Percentiles rank a stretch among this genome's conserved stretches.
Evolutionary conservation across 2,113 vertebrate species (phyloP).

Genomic region (Hemiprocne comata): DNA sequence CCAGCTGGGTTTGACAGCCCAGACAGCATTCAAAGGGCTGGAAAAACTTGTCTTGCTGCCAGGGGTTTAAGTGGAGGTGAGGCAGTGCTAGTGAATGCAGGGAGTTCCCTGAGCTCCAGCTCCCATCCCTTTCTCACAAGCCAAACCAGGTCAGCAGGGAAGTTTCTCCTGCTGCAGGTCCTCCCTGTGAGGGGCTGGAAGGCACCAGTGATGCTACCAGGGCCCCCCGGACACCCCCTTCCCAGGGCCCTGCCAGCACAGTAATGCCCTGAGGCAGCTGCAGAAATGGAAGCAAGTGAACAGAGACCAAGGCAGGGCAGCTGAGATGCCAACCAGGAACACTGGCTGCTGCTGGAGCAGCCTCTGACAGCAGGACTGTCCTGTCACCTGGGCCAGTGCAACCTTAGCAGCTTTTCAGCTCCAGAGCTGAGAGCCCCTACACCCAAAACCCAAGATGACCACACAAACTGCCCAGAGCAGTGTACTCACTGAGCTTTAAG

Average conservation of each 20-base stretch:
- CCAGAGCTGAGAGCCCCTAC: background rate
- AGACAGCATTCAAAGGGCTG: background rate
- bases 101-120: background rate
- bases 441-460: fast-evolving
- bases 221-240: background rate
- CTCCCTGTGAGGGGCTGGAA: background rate
- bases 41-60: conserved; percentile 17
- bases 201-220: background rate
- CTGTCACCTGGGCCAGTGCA: fast-evolving
- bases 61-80: background rate
- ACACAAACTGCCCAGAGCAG: background rate
- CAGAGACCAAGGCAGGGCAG: background rate
- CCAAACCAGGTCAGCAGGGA: background rate
- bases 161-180: background rate
- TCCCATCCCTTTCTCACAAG: background rate
- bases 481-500: conserved; percentile 96
- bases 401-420: background rate
- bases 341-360: background rate
- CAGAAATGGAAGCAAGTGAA: background rate
- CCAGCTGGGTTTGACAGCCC: background rate
- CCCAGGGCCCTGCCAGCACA: background rate
- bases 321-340: background rate
- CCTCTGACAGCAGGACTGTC: background rate
- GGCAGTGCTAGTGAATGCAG: background rate
- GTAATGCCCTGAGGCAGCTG: background rate